Conservation (phyloP, 35 echinoderm and acorn worm species). For the Hemicentrotus pulcherrimus region DNA sequence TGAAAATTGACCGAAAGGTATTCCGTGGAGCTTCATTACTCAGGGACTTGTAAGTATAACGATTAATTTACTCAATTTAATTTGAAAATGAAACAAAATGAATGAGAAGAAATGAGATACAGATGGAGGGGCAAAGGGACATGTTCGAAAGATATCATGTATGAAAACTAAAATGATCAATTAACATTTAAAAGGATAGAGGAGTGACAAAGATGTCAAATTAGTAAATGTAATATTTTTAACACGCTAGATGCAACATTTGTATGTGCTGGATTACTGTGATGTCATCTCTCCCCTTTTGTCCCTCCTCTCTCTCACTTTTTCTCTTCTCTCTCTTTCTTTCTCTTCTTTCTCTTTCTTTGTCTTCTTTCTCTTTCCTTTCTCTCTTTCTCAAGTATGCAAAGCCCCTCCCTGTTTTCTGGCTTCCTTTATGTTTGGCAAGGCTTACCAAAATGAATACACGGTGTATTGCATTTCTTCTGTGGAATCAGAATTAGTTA, state of each 20-base stretch:
- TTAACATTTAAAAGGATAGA: no score
- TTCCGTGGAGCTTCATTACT: slow-evolving; percentile 44
- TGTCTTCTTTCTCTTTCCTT: neutral
- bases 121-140: no score
- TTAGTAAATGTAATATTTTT: no score
- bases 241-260: no score
- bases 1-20: slow-evolving; percentile 44
- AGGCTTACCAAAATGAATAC: neutral
- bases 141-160: no score
- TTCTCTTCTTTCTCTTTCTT: neutral
- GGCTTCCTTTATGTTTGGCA: neutral
- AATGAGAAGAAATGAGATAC: no score
- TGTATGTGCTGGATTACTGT: no score
- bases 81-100: neutral
- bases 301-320: no score
- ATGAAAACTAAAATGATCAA: no score
- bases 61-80: neutral
- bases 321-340: neutral
- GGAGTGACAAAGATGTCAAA: no score
- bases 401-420: neutral
- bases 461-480: neutral
- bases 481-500: neutral
- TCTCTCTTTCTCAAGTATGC: neutral
- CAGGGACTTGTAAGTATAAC: slow-evolving; percentile 41
- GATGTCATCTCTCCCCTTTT: no score